These are phyloP conservation scores for Sitophilus oryzae DNA, from an alignment of 1,140 invertebrate genomes.

Conservation along the genomic window DNA sequence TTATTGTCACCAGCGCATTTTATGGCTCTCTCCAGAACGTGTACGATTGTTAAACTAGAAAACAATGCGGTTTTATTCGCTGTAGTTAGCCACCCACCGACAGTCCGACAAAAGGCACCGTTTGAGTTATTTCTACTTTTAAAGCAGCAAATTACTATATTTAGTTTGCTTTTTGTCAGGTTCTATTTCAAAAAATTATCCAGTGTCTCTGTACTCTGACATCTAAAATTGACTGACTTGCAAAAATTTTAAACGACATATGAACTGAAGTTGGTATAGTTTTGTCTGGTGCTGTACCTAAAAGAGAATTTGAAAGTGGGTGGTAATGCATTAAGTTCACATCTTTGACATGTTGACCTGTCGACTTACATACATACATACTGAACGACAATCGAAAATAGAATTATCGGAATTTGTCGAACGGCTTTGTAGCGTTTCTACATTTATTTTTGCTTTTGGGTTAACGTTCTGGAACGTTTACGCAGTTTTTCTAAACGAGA, in stretches of 20 bases:
- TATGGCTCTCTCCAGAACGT: conserved; percentile 8
- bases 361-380: not conserved
- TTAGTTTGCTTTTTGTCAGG: too few relatives aligned
- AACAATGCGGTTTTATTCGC: conserved; percentile 16
- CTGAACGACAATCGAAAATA: conserved; percentile 21
- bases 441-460: conserved; percentile 18
- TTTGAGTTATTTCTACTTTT: not conserved
- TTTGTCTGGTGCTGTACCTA: conserved; percentile 1
- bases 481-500: not conserved
- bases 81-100: conserved; percentile 11
- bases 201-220: not conserved
- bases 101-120: not conserved
- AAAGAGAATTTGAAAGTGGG: conserved; percentile 25
- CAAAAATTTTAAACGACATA: too few relatives aligned
- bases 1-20: conserved; percentile 20
- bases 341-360: conserved; percentile 19
- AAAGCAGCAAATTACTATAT: too few relatives aligned
- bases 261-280: too few relatives aligned
- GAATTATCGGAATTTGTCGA: conserved; percentile 23
- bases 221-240: too few relatives aligned
- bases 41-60: conserved; percentile 16
- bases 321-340: conserved; percentile 25
- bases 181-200: too few relatives aligned
- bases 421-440: conserved; percentile 10
- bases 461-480: conserved; percentile 11